Base-by-base conservation (phyloP, 2,113 vertebrate species). In the Heloderma charlesbogerti region DNA sequence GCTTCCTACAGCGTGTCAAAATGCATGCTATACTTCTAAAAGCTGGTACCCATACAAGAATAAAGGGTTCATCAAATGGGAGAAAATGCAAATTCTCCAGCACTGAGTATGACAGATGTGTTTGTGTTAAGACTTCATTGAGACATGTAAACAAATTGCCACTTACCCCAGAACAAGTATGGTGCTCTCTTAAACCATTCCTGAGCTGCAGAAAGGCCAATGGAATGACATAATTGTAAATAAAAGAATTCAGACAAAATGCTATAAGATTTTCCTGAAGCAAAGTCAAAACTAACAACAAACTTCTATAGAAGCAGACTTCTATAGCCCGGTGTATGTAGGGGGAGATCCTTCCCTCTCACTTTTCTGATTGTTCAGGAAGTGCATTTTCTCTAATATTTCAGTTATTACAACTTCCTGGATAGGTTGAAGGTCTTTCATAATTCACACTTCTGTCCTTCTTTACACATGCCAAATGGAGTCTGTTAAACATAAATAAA, bases 331-430 rank as follows among this genome's bases (percentile, higher is more conserved):
- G 94, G 16, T 93, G 89, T 93, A 88, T 40, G 16, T 88, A 91
- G 8, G 12, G 54, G n/a, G 45, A 34, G 34, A 89, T 43, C 31
- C 37, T 48, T 74, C 37, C 69, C 69, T 37, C n/a, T 97, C 95
- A 95, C 91, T 54, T 86, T 92, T 87, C 94, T 88, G 83, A 92
- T 96, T 94, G 94, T 91, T 22, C 86, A 75, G 96, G 95, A 97
- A 97, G 94, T 4, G 89, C 80, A 91, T 97, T 97, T 96, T 95
- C 85, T 92, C 96, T 97, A 97, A 97, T 97, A 97, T 97, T 98
- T 96, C 96, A 97, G 96, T 97, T 97, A 97, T 97, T 97, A 97
- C 95, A 97, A 97, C 97, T 98, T 98, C 97, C 97, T 97, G 97
- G 87, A 95, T 94, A 97, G 97, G 97, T 97, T 96, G 96, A 97